Percentiles rank a stretch among this genome's conserved stretches.
Conservation (phyloP, 1,140 invertebrate species). For the Leptopilina boulardi region DNA sequence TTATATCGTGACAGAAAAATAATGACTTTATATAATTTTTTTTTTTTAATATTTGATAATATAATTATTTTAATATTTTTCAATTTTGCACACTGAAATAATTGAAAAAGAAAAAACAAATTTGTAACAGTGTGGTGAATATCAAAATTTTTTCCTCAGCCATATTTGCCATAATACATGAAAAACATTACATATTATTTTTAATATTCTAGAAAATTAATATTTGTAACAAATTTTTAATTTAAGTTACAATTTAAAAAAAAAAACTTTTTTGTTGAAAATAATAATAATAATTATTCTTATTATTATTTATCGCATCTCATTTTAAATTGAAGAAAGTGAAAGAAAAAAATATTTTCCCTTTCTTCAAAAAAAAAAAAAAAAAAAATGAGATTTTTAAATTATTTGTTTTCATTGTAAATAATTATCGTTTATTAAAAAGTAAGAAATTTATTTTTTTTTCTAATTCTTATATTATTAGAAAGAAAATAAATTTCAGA, state of each 20-base stretch:
- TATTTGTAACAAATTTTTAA: background rate
- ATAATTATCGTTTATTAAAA: background rate
- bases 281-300: background rate
- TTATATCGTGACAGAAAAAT: background rate
- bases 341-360: background rate
- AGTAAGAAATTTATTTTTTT: background rate
- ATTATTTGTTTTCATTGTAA: background rate
- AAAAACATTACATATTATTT: background rate
- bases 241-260: background rate
- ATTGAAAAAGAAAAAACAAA: background rate
- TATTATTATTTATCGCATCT: background rate
- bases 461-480: background rate
- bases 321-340: background rate
- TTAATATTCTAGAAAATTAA: too few species aligned
- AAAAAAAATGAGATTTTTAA: background rate
- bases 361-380: background rate
- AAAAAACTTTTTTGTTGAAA: background rate
- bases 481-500: background rate
- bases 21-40: background rate
- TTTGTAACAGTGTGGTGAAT: background rate
- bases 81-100: background rate
- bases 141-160: background rate
- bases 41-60: background rate
- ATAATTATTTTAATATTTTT: background rate
- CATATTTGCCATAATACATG: conserved; percentile 7